Percentiles rank a stretch among this genome's conserved stretches.
phyloP scores from a whole-genome alignment of 2,888 invertebrate species.

The Caradrina clavipalpis region DNA sequence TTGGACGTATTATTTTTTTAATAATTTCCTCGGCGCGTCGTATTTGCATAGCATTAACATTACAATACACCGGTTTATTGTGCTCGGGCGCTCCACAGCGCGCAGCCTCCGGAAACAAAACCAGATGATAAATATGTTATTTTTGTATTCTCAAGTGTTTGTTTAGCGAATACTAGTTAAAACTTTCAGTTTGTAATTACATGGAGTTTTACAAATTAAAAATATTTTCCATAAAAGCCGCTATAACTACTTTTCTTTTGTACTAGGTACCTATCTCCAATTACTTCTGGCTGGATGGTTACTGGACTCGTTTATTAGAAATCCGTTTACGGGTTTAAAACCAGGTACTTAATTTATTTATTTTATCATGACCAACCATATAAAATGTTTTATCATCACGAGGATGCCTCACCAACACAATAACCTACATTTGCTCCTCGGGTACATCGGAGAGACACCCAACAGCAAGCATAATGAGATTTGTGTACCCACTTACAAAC shows the following conservation, averaged over 20 bases:
- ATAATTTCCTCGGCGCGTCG: constrained; percentile 64
- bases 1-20: constrained; percentile 63
- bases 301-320: too few species aligned
- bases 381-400: neutral
- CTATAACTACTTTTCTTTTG: neutral
- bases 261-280: neutral
- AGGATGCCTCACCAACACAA: neutral
- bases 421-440: neutral
- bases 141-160: constrained; percentile 58
- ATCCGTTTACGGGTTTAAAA: too few species aligned
- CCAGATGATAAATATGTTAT: constrained; percentile 65
- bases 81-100: constrained; percentile 54
- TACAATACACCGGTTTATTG: constrained; percentile 71
- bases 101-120: constrained; percentile 58
- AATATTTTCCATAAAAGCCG: neutral
- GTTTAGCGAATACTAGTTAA: constrained; percentile 52
- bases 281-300: neutral
- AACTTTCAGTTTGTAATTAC: constrained; percentile 41
- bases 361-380: neutral
- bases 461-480: constrained; percentile 14
- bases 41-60: constrained; percentile 80
- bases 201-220: neutral
- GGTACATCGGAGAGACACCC: neutral
- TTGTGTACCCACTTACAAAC: constrained; percentile 16
- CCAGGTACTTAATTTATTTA: too few species aligned